These are phyloP conservation scores for Calliopsis andreniformis DNA, from an alignment of 1,140 invertebrate species.

Conservation along the genomic window DNA sequence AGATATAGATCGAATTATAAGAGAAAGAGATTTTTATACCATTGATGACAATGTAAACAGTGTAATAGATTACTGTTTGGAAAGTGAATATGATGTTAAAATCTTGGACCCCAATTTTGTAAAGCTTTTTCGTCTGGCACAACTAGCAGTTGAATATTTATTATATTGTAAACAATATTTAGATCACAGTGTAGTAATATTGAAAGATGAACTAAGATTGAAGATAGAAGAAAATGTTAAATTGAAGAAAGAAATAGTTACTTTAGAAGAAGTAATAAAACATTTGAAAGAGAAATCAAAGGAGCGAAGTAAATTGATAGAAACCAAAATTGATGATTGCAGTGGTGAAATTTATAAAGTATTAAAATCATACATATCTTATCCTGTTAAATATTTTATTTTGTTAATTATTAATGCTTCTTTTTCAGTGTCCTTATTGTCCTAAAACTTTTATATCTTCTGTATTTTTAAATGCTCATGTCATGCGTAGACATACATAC, in stretches of 20 bases:
- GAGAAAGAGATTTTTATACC: constrained; percentile 84
- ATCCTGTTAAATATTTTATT: constrained; percentile 28
- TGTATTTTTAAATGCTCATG: constrained; percentile 74
- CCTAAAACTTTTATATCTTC: constrained; percentile 77
- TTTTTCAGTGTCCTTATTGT: constrained; percentile 77
- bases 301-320: constrained; percentile 71
- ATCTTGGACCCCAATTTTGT: constrained; percentile 86
- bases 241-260: constrained; percentile 65
- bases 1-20: constrained; percentile 84
- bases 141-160: constrained; percentile 87
- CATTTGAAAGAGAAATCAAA: constrained; percentile 65
- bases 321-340: constrained; percentile 69
- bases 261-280: constrained; percentile 65
- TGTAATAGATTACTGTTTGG: constrained; percentile 84
- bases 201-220: constrained; percentile 84
- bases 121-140: constrained; percentile 86
- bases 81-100: constrained; percentile 84
- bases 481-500: constrained; percentile 73
- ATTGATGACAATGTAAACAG: constrained; percentile 85
- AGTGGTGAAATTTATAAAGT: constrained; percentile 78
- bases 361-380: constrained; percentile 45
- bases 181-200: constrained; percentile 84
- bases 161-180: constrained; percentile 87
- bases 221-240: constrained; percentile 81
- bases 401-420: not conserved